Conservation (phyloP, 1,140 invertebrate species). For the Hylaeus anthracinus region DNA sequence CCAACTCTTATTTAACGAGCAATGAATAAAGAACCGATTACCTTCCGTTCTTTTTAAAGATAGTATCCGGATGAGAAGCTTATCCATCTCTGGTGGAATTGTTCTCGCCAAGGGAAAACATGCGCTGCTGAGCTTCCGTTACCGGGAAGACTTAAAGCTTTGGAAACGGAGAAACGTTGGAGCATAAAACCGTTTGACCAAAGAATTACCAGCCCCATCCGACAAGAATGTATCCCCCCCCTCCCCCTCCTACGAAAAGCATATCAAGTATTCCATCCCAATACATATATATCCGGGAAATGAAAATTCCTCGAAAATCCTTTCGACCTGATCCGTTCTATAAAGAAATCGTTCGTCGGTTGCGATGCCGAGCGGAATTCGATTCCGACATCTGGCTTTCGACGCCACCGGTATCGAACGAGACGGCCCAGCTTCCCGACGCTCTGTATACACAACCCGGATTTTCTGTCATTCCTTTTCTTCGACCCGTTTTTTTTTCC, state of each 20-base stretch:
- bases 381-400: constrained; percentile 55
- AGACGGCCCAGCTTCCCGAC: constrained; percentile 26
- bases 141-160: not conserved
- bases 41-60: too few species aligned
- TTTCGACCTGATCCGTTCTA: constrained; percentile 32
- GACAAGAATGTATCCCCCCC: not conserved
- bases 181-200: too few species aligned
- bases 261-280: not conserved
- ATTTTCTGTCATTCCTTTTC: constrained; percentile 46
- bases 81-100: too few species aligned
- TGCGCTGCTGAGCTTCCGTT: too few species aligned
- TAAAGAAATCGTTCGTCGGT: constrained; percentile 44
- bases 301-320: constrained; percentile 28
- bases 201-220: not conserved
- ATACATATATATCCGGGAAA: not conserved
- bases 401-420: constrained; percentile 42
- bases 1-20: too few species aligned
- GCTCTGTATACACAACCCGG: constrained; percentile 57
- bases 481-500: not conserved
- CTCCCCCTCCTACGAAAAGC: not conserved
- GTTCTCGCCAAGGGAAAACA: not conserved
- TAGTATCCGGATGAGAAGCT: too few species aligned
- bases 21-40: too few species aligned
- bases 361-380: constrained; percentile 45
- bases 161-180: not conserved